Evolutionary conservation across 2,797 vertebrate species (phyloP).

Genomic region (Mus spretus): DNA sequence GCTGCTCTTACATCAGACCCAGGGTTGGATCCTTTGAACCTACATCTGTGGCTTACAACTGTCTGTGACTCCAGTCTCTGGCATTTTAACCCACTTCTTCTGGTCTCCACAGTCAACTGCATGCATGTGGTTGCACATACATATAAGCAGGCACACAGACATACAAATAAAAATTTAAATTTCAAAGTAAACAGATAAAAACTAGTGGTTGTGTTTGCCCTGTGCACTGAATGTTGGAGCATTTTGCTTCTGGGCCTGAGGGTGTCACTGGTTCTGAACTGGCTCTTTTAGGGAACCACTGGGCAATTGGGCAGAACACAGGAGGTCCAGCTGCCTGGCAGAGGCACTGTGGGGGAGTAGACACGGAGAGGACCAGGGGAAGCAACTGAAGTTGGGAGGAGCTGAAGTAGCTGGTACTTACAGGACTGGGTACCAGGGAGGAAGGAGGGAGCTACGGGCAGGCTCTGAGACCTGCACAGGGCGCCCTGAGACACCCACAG

Average conservation of each 20-base stretch:
- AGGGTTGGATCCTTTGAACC: not conserved
- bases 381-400: not conserved
- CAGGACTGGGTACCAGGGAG: not conserved
- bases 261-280: no score
- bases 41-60: not conserved
- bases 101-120: not conserved
- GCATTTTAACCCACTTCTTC: no score
- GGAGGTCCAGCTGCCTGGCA: not conserved
- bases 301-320: not conserved
- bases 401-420: fast-evolving
- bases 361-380: not conserved
- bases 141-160: not conserved
- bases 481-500: not conserved
- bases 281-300: not conserved
- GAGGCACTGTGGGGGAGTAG: not conserved
- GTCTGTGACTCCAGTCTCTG: not conserved
- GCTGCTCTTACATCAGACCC: not conserved
- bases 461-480: not conserved
- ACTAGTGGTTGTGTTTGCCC: not conserved
- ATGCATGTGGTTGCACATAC: no score
- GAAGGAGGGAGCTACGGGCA: not conserved
- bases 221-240: fast-evolving
- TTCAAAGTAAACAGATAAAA: not conserved
- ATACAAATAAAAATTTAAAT: not conserved
- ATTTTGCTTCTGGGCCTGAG: not conserved